Evolutionary conservation across 2,113 vertebrate genomes (phyloP), one percentile per base, ranked within the genome.

Genomic region (Epinephelus lanceolatus): DNA sequence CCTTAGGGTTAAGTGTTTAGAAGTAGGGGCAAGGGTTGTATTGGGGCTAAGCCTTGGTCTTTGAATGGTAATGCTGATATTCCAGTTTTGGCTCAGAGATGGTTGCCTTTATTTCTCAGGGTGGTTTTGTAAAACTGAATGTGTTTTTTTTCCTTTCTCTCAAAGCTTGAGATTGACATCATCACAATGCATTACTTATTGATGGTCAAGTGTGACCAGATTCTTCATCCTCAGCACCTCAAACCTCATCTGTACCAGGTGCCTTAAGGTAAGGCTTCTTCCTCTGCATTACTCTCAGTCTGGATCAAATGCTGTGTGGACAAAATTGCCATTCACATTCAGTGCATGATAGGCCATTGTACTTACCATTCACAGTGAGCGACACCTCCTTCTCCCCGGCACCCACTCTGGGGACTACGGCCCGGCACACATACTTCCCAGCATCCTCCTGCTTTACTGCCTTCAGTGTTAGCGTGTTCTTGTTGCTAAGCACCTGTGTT

Each of bases 351-450:
- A 57, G 1, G 25, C 14, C 14, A n/a, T 25, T 66, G 27, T 68
- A 37, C 80, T 77, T 96, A 98, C 97, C 97, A 0, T 98, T 98
- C 88, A 98, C 97, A 0, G 97, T 98, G 73, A 98, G 95, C 0
- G 96, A 95, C 88, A 98, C 96, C 75, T 98, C 97, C 89, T 97
- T 93, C 68, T 98, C 97, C 1, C 96, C 97, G 0, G 96, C 97
- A 0, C 97, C 97, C 0, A 98, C 97, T 5, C 97, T 95, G 2
- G 97, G 97, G 19, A 98, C 97, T 76, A 98, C 97, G 0, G 97
- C 97, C 12, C 97, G 89, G 84, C 97, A 98, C 78, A 98, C 96
- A 0, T 98, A 98, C 89, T 97, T 97, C 88, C 97, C 97, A 0
- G 97, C 97, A 3, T 98, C 97, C 76, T 97, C 97, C 87, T 97